Conservation (phyloP, 2,113 vertebrate species). For the Callionymus lyra region DNA sequence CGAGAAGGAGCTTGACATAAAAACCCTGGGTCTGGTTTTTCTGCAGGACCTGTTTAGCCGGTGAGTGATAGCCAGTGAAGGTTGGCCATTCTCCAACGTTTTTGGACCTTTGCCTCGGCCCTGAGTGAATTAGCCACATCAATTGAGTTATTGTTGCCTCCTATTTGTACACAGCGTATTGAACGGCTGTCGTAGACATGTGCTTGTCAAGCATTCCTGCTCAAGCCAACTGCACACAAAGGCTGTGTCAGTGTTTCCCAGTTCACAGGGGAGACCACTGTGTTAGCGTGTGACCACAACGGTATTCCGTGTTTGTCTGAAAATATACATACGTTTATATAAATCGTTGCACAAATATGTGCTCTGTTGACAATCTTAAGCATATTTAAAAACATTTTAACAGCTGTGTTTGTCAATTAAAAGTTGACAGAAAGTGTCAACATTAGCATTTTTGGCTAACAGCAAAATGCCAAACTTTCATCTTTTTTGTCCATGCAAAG, state of each 20-base stretch:
- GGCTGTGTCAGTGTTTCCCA: constrained; percentile 11
- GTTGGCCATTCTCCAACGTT: constrained; percentile 66
- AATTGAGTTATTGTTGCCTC: constrained; percentile 71
- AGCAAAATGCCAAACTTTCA: too few relatives aligned
- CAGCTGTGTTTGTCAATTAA: too few relatives aligned
- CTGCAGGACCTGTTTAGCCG: constrained; percentile 54
- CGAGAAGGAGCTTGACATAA: constrained; percentile 42
- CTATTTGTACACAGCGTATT: constrained; percentile 66
- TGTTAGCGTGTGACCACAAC: constrained; percentile 10
- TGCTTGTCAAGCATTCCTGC: constrained; percentile 45
- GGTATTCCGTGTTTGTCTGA: too few relatives aligned
- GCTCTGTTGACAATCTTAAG: too few relatives aligned
- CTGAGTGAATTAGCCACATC: constrained; percentile 69
- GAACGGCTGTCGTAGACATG: constrained; percentile 58
- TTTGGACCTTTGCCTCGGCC: constrained; percentile 60
- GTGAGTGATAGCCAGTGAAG: constrained; percentile 61
- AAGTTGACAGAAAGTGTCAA: too few relatives aligned
- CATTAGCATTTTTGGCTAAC: too few relatives aligned
- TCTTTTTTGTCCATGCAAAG: too few relatives aligned
- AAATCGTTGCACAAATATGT: too few relatives aligned
- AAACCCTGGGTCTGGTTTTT: constrained; percentile 56
- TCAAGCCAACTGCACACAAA: constrained; percentile 26
- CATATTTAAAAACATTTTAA: too few relatives aligned
- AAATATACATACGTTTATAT: too few relatives aligned
- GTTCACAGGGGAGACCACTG: neutral